A percentile compares a stretch with the other conserved stretches of the same genome.
Conservation (phyloP, 2,797 vertebrate species). For the Sphenopsis melanotis region DNA sequence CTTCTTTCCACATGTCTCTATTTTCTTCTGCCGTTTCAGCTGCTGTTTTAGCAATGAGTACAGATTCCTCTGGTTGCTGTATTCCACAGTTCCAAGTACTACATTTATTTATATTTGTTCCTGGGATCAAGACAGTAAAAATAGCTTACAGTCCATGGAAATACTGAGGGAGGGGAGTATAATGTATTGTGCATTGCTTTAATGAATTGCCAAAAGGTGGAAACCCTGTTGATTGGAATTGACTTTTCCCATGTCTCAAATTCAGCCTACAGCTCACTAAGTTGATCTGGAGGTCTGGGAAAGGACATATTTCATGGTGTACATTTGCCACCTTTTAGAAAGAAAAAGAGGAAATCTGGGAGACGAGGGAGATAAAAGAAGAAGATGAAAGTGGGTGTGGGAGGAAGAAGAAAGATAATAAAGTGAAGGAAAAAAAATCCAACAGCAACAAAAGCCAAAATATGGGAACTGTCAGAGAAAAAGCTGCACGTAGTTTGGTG, state of each 20-base stretch:
- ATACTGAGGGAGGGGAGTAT: neutral
- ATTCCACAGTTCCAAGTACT: neutral
- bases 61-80: neutral
- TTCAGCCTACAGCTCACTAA: neutral
- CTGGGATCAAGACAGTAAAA: constrained; percentile 5
- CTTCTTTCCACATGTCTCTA: neutral
- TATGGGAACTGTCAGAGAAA: neutral
- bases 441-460: neutral
- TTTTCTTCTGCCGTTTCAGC: constrained; percentile 37
- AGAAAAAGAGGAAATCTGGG: neutral
- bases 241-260: constrained; percentile 48
- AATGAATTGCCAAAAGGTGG: constrained; percentile 6
- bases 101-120: constrained; percentile 13
- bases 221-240: neutral
- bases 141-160: neutral
- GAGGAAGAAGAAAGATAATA: neutral
- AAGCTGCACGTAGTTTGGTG: neutral
- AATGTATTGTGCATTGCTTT: neutral
- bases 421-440: neutral
- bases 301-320: neutral
- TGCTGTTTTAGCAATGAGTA: neutral
- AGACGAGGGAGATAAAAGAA: neutral
- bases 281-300: constrained; percentile 45
- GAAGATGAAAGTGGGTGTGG: neutral
- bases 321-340: neutral